Evolutionary conservation across 2,113 vertebrate genomes (phyloP), one percentile per base, ranked within the genome.

Genomic region (Hepsetus odoe): DNA sequence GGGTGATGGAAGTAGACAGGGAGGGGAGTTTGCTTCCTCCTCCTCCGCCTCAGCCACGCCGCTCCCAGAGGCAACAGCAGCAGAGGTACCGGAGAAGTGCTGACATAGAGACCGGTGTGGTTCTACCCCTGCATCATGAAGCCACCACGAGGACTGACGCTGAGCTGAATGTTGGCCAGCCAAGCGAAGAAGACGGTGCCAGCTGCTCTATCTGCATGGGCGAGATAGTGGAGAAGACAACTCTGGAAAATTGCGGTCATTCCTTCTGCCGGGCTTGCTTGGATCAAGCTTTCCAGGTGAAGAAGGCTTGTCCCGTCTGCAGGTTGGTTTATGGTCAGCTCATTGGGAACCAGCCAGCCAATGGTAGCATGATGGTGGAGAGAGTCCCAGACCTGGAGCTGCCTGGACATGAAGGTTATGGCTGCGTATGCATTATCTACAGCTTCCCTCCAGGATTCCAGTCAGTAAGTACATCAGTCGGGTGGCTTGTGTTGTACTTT

Each of bases 361-460:
- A 95, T 6, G 97, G 96, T 22, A 94, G 93, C 61, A 98, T 98
- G 97, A 93, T 95, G 72, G 96, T 97, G 66, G 95, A 95, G 82
- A 88, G 95, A 86, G 95, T 98, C 30, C 92, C 94, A 51, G 93
- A 94, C 28, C 90, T 96, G 64, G 94, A 95, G 32, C 92, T 98
- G 83, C 94, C 96, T 35, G 95, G 97, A 79, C 95, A 98, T 46
- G 96, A 98, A 90, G 95, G 94, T 58, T 95, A 90, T 1, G 96
- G 96, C 72, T 97, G 96, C 89, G 95, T 98, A 91, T 96, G 95
- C 91, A 96, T 98, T 90, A 96, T 96, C 87, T 98, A 98, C 72
- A 96, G 95, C 93, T 98, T 98, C 92, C 95, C 95, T 76, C 94
- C 95, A 38, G 97, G 97, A 74, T 89, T 95, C 38, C 95, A 95